Base-by-base conservation (phyloP, 2,797 vertebrate species). In the Galaxias olidus region DNA sequence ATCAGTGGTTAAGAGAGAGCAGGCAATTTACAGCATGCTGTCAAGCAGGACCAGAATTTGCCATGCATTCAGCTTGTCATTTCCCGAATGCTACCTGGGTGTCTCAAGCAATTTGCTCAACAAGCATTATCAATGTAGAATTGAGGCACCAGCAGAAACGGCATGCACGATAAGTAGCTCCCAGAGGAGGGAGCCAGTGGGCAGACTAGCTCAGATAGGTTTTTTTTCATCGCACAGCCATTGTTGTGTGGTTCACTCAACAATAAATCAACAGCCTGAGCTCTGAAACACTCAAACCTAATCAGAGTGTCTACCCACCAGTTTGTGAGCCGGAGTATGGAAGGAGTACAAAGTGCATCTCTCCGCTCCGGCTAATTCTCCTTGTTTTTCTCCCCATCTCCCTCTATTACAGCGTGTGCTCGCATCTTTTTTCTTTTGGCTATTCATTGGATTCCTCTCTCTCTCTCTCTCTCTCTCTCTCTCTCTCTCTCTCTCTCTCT, bases 151-250 rank as follows among this genome's bases (percentile, higher is more conserved):
- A 19, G 75, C 77, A 82, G 88, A 86, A n/a, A n/a, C n/a, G 72
- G 88, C 77, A 85, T 91, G 92, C 91, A 92, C 83, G 86, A 85
- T 87, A 75, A 81, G 79, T 77, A 93, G 90, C 87, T 86, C 92
- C 96, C 96, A 95, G 95, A 89, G 86, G 95, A 93, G 94, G 96
- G 96, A 92, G 95, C 96, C 88, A 93, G 87, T 81, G 90, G 82
- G 90, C 93, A 85, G 66, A 90, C 84, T 42, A 81, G 75, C 44
- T 68, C 65, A 46, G 4, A 49, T 3, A 30, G 2, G 6, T 3
- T 56, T n/a, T 56, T 48, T 30, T 20, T 19, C 10, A 54, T 51
- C 30, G 59, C 48, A 51, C 42, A 59, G 65, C 47, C 62, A 41
- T 50, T 47, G 43, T 18, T 44, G 41, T 63, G 19, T 67, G 30